Percentiles rank a stretch among this genome's conserved stretches.
phyloP scores from a whole-genome alignment of 2,888 invertebrate species.

The Synergus laeviventris region DNA sequence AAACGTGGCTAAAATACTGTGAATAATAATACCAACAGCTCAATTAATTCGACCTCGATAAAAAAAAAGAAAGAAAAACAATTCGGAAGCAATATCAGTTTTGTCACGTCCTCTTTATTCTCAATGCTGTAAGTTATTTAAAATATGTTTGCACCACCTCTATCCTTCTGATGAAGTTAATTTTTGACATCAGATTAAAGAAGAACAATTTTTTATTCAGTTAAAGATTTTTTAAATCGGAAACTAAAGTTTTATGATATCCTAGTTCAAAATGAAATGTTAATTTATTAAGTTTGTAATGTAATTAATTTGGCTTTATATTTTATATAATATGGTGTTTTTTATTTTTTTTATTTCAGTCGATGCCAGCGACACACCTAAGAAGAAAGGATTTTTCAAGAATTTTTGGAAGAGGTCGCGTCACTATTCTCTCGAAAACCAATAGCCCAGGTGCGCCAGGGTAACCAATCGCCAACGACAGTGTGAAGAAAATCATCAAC shows the following conservation, averaged over 20 bases:
- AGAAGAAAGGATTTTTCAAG: constrained; percentile 93
- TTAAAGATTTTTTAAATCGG: neutral
- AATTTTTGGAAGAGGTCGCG: constrained; percentile 92
- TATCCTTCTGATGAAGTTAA: neutral
- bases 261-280: no score
- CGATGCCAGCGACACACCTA: constrained; percentile 83
- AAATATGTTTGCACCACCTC: constrained; percentile 9
- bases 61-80: constrained; percentile 14
- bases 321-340: neutral
- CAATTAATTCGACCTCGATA: constrained; percentile 39
- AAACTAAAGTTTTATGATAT: neutral
- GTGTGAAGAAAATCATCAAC: constrained; percentile 62
- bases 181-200: neutral
- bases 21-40: constrained; percentile 37
- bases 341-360: constrained; percentile 77
- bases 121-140: constrained; percentile 17
- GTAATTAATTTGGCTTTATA: neutral
- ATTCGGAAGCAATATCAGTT: constrained; percentile 12
- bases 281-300: neutral
- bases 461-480: constrained; percentile 68
- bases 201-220: neutral
- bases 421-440: constrained; percentile 91
- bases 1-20: constrained; percentile 61
- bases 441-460: constrained; percentile 79
- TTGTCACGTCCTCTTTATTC: constrained; percentile 17